Evolutionary conservation across 2,888 invertebrate species (phyloP).

Genomic region (Dryocosmus kuriphilus): DNA sequence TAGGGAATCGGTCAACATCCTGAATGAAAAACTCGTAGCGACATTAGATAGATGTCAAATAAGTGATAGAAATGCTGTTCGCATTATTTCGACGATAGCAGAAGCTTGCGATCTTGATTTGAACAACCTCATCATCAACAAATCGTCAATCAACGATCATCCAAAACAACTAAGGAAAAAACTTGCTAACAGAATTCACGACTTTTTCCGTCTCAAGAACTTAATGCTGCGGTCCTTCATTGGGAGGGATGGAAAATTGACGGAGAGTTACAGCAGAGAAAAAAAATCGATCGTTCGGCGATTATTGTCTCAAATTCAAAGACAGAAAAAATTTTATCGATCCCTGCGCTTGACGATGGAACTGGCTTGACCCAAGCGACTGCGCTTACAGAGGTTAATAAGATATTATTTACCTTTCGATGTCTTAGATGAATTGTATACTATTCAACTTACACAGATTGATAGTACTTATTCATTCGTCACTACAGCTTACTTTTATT

Average conservation of each 20-base stretch:
- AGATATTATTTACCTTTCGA: too few relatives aligned
- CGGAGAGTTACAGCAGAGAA: constrained; percentile 31
- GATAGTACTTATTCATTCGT: too few relatives aligned
- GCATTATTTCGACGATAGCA: constrained; percentile 42
- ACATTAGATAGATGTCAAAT: constrained; percentile 56
- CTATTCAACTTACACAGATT: too few relatives aligned
- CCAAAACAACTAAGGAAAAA: constrained; percentile 45
- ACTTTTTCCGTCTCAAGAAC: constrained; percentile 40
- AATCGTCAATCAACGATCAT: constrained; percentile 47
- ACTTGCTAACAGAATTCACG: constrained; percentile 45
- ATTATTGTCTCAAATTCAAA: constrained; percentile 42
- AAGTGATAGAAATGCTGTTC: constrained; percentile 46
- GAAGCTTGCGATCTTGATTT: constrained; percentile 50
- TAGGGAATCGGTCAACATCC: constrained; percentile 50
- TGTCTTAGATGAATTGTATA: too few relatives aligned
- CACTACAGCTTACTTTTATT: too few relatives aligned
- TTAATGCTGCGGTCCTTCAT: constrained; percentile 46
- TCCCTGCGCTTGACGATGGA: constrained; percentile 49
- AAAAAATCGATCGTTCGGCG: constrained; percentile 45
- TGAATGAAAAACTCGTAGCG: constrained; percentile 55
- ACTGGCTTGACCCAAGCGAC: constrained; percentile 44
- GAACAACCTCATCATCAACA: too few relatives aligned
- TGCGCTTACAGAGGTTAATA: constrained; percentile 42
- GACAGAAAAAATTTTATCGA: constrained; percentile 43
- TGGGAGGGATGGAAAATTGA: constrained; percentile 46